Evolutionary conservation across 2,113 vertebrate species (phyloP).

Genomic region (Orthochromis indermauri): DNA sequence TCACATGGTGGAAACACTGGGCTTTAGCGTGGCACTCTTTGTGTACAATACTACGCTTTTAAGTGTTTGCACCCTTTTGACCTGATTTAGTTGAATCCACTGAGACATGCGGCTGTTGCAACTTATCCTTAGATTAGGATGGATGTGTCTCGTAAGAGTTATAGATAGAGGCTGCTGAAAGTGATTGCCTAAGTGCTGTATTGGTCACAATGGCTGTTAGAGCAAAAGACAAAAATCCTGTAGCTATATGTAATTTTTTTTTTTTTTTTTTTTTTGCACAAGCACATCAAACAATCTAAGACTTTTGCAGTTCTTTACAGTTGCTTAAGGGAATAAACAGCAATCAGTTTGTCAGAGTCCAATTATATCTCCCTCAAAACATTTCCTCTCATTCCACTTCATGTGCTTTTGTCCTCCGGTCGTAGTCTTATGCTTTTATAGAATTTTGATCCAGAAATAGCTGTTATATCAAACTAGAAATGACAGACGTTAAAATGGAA

Average conservation of each 20-base stretch:
- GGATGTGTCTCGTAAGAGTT: conserved; percentile 32
- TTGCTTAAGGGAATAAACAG: background rate
- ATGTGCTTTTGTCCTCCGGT: background rate
- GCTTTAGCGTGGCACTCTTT: background rate
- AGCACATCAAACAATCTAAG: background rate
- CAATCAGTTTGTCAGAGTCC: background rate
- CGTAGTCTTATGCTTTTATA: background rate
- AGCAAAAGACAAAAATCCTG: background rate
- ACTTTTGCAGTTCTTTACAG: conserved; percentile 4
- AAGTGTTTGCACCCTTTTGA: conserved; percentile 28
- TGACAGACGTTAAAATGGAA: conserved; percentile 39
- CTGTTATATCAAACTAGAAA: conserved; percentile 14
- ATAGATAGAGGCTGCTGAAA: background rate
- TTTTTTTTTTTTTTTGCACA: background rate
- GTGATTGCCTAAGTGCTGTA: background rate
- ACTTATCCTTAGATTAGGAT: conserved; percentile 49
- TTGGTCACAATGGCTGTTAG: background rate
- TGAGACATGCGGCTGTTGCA: conserved; percentile 17
- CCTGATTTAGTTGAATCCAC: conserved; percentile 37
- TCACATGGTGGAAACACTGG: background rate
- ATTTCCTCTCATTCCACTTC: background rate
- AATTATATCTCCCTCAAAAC: background rate
- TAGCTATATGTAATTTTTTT: background rate
- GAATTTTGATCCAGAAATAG: background rate
- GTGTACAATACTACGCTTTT: conserved; percentile 5